These are phyloP conservation scores for Anguilla pacifica DNA, from an alignment of 2,797 vertebrate species.

Conservation along the genomic window DNA sequence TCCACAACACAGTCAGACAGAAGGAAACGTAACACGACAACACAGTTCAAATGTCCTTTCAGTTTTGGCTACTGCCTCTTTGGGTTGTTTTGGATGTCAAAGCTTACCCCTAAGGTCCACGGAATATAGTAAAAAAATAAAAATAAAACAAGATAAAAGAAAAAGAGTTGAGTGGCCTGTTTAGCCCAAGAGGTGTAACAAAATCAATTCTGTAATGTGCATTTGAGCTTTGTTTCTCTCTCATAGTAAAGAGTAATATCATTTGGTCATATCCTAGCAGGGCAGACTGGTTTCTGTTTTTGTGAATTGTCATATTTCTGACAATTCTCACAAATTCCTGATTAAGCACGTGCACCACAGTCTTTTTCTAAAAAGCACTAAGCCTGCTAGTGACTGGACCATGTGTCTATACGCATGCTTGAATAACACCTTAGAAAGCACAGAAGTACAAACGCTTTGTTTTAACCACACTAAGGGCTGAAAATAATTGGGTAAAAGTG, in stretches of 20 bases:
- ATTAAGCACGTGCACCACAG: not conserved
- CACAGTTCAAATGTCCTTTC: not conserved
- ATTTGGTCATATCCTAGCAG: not conserved
- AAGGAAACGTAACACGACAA: not conserved
- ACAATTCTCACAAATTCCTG: not conserved
- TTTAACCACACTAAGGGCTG: not conserved
- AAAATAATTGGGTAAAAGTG: not conserved
- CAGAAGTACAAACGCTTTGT: not conserved
- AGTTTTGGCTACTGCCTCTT: not conserved
- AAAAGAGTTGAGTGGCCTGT: not conserved
- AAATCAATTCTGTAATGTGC: not conserved
- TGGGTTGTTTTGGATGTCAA: not conserved
- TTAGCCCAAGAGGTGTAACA: not conserved
- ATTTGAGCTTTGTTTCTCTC: not conserved
- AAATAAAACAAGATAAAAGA: too few species aligned
- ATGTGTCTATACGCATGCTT: not conserved
- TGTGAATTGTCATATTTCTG: not conserved
- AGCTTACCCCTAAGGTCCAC: not conserved
- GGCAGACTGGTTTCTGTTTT: not conserved
- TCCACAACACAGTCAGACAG: conserved; percentile 54
- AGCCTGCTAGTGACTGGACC: not conserved
- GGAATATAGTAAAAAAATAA: not conserved
- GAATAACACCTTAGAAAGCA: not conserved
- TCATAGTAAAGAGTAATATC: not conserved
- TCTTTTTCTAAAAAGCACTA: not conserved